phyloP scores from a whole-genome alignment of 2,113 vertebrate species.

The Sialia sialis region DNA sequence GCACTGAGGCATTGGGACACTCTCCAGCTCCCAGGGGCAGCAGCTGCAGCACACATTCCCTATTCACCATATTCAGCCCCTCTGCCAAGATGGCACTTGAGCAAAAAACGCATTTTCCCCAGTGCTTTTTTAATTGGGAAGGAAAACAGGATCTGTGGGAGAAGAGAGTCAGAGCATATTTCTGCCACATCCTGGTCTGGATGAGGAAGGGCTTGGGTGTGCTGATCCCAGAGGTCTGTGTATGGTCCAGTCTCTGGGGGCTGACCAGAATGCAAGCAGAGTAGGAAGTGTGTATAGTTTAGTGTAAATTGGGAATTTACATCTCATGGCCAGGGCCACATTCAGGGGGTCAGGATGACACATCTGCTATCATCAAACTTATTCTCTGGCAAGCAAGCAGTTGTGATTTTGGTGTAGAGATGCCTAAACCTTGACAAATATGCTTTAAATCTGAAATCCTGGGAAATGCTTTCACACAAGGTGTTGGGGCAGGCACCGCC shows the following conservation, averaged over 20 bases:
- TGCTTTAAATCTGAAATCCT: background rate
- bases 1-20: background rate
- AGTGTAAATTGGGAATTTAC: background rate
- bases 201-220: background rate
- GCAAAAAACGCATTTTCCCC: background rate
- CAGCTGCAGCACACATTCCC: background rate
- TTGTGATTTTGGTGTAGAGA: background rate
- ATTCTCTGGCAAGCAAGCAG: background rate
- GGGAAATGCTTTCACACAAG: background rate
- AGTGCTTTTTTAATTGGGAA: background rate
- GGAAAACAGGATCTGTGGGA: background rate
- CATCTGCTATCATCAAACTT: background rate
- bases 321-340: background rate
- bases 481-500: accelerated
- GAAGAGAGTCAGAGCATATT: background rate
- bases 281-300: background rate
- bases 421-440: background rate
- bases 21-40: background rate
- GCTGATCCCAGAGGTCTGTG: background rate
- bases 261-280: background rate
- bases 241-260: background rate
- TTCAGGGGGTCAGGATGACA: background rate
- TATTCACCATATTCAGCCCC: background rate
- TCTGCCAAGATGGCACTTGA: background rate
- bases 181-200: background rate